Conservation (phyloP, 64 coral and sea anemone species). For the Pocillopora damicornis region DNA sequence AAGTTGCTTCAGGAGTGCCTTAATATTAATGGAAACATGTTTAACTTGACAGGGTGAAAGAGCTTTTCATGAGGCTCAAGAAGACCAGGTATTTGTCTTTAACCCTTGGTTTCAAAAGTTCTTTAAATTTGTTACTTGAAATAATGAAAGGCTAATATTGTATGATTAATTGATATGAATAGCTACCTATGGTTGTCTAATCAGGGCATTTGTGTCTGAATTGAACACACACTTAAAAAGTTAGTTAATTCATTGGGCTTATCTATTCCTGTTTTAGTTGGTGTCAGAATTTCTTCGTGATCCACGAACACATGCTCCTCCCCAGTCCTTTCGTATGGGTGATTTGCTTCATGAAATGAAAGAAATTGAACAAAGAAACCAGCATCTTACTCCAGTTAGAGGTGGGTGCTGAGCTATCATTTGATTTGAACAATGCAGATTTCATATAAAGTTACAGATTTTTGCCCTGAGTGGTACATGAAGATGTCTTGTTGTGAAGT, state of each 20-base stretch:
- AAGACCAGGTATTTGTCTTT: conserved; percentile 62
- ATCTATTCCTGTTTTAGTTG: conserved; percentile 23
- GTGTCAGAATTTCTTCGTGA: conserved; percentile 85
- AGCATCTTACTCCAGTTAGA: conserved; percentile 77
- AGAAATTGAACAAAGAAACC: conserved; percentile 79
- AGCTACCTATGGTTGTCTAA: too few species aligned
- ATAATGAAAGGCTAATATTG: too few species aligned
- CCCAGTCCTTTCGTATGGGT: conserved; percentile 89
- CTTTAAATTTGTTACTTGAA: too few species aligned
- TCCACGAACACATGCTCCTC: conserved; percentile 73
- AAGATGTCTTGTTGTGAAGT: too few species aligned
- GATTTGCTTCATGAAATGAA: conserved; percentile 92
- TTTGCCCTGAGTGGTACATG: too few species aligned
- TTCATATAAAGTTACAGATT: too few species aligned
- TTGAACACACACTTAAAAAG: too few species aligned
- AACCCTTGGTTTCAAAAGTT: not conserved
- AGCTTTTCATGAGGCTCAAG: conserved; percentile 66
- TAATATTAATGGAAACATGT: not conserved
- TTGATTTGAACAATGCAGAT: too few species aligned
- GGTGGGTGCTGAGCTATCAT: conserved; percentile 9
- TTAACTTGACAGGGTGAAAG: conserved; percentile 52
- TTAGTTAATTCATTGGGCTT: not conserved
- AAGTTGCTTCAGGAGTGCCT: too few species aligned
- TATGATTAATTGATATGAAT: too few species aligned
- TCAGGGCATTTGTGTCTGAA: too few species aligned